These are phyloP conservation scores for Otus sunia DNA, from an alignment of 2,113 vertebrate species.

Conservation along the genomic window DNA sequence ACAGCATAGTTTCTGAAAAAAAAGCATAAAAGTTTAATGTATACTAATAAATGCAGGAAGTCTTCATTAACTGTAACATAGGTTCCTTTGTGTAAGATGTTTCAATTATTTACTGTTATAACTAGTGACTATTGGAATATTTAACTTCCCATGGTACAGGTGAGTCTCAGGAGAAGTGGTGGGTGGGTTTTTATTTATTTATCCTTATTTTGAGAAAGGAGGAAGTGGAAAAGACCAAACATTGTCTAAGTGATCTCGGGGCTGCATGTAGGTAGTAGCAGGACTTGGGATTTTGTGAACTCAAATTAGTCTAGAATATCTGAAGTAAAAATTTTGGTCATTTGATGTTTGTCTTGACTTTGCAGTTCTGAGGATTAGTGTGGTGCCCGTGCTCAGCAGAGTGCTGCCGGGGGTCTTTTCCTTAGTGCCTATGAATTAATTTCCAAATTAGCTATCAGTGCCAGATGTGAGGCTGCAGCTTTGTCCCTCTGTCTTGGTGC, in stretches of 20 bases:
- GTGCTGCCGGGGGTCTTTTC: neutral
- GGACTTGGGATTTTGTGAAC: neutral
- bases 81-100: neutral
- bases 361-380: accelerated
- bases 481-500: neutral
- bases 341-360: neutral
- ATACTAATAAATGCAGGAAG: accelerated
- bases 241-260: accelerated
- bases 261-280: neutral
- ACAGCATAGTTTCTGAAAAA: neutral
- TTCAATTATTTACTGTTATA: neutral
- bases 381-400: neutral
- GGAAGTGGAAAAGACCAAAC: neutral
- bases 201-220: neutral
- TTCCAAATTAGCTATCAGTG: accelerated
- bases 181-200: neutral
- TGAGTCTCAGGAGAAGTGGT: neutral
- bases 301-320: accelerated
- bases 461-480: accelerated
- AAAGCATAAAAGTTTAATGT: accelerated
- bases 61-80: accelerated
- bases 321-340: neutral
- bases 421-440: neutral
- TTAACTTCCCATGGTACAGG: accelerated
- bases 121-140: neutral